A percentile compares a stretch with the other conserved stretches of the same genome.
These are phyloP conservation scores for Elgonia sp. DNA, from an alignment of 2,888 invertebrate species.

Conservation along the genomic window DNA sequence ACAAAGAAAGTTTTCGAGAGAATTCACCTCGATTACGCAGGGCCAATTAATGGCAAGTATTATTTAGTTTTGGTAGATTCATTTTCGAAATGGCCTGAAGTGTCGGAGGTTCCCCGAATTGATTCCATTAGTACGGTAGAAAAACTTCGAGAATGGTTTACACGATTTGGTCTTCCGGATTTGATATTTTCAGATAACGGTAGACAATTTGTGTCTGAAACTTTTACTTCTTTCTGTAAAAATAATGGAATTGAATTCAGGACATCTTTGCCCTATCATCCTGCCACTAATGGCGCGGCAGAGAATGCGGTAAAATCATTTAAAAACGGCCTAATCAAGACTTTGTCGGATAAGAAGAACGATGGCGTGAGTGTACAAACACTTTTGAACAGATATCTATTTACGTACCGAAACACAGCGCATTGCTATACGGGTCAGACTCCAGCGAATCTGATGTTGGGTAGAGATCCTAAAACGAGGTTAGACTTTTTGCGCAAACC, in stretches of 20 bases:
- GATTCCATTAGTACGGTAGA: conserved; percentile 60
- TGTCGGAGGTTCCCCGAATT: conserved; percentile 61
- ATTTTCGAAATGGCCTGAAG: conserved; percentile 70
- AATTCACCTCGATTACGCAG: conserved; percentile 74
- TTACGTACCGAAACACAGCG: conserved; percentile 54
- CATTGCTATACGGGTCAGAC: conserved; percentile 62
- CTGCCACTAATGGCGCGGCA: conserved; percentile 56
- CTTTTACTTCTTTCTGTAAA: conserved; percentile 56
- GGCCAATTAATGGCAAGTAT: conserved; percentile 69
- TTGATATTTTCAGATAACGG: conserved; percentile 76
- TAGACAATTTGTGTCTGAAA: conserved; percentile 64
- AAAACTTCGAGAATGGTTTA: conserved; percentile 65
- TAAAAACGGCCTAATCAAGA: conserved; percentile 56
- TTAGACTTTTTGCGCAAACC: conserved; percentile 49
- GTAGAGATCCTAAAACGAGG: conserved; percentile 50
- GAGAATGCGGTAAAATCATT: conserved; percentile 63
- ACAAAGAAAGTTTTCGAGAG: conserved; percentile 72
- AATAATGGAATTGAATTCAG: conserved; percentile 42
- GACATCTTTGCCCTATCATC: conserved; percentile 60
- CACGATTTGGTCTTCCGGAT: conserved; percentile 69
- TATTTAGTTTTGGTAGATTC: conserved; percentile 76
- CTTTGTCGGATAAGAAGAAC: conserved; percentile 19
- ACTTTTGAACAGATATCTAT: conserved; percentile 41
- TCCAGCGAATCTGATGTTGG: conserved; percentile 61
- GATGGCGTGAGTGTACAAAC: conserved; percentile 1